Evolutionary conservation across 2,888 invertebrate species (phyloP).

Genomic region (Ectemnius continuus): DNA sequence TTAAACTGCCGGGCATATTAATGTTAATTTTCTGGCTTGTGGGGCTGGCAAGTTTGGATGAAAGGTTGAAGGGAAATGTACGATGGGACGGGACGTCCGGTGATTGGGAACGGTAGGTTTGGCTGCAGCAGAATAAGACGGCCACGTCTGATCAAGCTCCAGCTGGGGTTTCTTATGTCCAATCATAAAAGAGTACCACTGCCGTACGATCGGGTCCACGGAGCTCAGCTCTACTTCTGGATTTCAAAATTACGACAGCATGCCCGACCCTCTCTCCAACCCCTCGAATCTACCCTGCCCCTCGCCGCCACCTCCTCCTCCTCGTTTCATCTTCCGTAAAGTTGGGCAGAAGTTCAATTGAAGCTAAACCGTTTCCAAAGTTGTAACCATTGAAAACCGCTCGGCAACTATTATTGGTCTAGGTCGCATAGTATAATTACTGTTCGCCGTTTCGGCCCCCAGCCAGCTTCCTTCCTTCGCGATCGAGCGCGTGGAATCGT

Average conservation of each 20-base stretch:
- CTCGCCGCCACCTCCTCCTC: neutral
- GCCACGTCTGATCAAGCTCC: neutral
- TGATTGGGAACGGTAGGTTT: too few relatives aligned
- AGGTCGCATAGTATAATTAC: slow-evolving; percentile 72
- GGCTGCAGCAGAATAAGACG: neutral
- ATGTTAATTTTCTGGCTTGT: too few relatives aligned
- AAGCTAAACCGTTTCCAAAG: slow-evolving; percentile 70
- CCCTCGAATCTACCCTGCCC: neutral
- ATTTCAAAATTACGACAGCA: slow-evolving; percentile 49
- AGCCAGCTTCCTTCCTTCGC: slow-evolving; percentile 11
- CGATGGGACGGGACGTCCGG: too few relatives aligned
- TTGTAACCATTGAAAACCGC: slow-evolving; percentile 70
- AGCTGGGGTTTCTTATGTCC: slow-evolving; percentile 4
- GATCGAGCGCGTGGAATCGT: slow-evolving; percentile 48
- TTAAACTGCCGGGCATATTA: too few relatives aligned
- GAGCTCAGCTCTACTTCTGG: slow-evolving; percentile 11
- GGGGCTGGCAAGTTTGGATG: too few relatives aligned
- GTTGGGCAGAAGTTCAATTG: slow-evolving; percentile 70
- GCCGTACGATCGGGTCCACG: slow-evolving; percentile 35
- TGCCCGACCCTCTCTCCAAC: slow-evolving; percentile 19
- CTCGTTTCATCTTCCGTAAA: slow-evolving; percentile 64
- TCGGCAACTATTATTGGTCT: slow-evolving; percentile 72
- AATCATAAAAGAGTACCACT: slow-evolving; percentile 38
- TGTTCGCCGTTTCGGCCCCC: slow-evolving; percentile 47
- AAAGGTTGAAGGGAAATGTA: too few relatives aligned